phyloP scores from a whole-genome alignment of 2,113 vertebrate species.

The Brachyistius frenatus region DNA sequence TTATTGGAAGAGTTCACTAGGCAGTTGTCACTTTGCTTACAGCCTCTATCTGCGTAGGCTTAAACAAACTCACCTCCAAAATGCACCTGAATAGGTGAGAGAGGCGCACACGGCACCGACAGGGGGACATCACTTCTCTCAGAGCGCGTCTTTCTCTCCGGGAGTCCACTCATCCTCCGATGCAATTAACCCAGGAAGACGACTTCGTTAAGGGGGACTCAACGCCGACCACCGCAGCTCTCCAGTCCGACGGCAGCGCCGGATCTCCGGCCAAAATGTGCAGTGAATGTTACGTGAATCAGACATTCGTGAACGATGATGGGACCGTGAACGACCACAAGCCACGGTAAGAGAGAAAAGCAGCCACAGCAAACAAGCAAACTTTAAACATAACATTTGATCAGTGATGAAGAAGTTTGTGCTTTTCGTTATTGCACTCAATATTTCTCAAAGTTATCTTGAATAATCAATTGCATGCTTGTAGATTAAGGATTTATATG shows the following conservation, averaged over 20 bases:
- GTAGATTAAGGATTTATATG: neutral
- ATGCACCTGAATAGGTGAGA: conserved; percentile 72
- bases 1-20: conserved; percentile 8
- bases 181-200: conserved; percentile 84
- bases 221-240: conserved; percentile 71
- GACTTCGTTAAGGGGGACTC: conserved; percentile 79
- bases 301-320: conserved; percentile 87
- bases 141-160: conserved; percentile 36
- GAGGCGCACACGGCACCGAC: neutral
- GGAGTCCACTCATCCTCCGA: conserved; percentile 71
- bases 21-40: conserved; percentile 29
- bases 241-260: conserved; percentile 65
- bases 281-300: conserved; percentile 86
- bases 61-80: conserved; percentile 13
- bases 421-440: no score
- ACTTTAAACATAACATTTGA: conserved; percentile 5
- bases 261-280: conserved; percentile 67
- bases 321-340: conserved; percentile 77
- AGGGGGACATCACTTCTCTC: conserved; percentile 5
- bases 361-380: neutral
- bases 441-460: neutral
- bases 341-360: conserved; percentile 64
- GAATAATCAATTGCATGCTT: neutral
- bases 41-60: conserved; percentile 22
- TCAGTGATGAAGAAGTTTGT: neutral